These are phyloP conservation scores for Petrocephalus sullivani DNA, from an alignment of 2,797 vertebrate species.

Conservation along the genomic window DNA sequence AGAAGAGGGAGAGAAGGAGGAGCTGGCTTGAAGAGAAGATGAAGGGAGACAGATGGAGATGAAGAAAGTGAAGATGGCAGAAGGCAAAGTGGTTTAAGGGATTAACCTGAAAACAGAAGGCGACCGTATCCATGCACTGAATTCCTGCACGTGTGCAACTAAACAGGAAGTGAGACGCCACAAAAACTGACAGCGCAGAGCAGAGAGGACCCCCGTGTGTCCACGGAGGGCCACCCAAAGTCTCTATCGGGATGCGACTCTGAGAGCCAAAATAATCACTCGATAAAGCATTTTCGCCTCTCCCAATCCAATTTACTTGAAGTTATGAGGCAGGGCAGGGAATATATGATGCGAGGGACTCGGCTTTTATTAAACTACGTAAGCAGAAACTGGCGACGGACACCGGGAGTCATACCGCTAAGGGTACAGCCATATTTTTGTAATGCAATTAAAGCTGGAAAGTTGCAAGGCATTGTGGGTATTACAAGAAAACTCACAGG, in stretches of 20 bases:
- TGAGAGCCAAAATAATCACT: neutral
- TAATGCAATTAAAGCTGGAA: neutral
- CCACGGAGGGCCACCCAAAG: neutral
- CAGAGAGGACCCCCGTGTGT: neutral
- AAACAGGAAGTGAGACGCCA: neutral
- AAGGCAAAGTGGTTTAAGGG: neutral
- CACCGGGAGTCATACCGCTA: neutral
- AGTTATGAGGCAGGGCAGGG: neutral
- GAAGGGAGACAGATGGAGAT: neutral
- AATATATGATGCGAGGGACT: neutral
- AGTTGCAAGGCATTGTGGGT: neutral
- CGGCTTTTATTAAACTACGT: neutral
- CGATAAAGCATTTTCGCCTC: neutral
- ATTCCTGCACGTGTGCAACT: neutral
- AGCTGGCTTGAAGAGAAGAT: neutral
- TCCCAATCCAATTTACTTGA: neutral
- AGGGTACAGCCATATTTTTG: neutral
- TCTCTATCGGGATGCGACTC: neutral
- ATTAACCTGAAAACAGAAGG: neutral
- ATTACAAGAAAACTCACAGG: neutral
- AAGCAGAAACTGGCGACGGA: constrained; percentile 5
- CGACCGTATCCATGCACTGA: constrained; percentile 39
- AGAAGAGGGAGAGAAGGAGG: neutral
- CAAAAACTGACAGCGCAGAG: neutral
- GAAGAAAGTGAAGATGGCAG: too few relatives aligned